Base-by-base conservation (phyloP, 1,140 invertebrate species). In the Nasonia vitripennis region DNA sequence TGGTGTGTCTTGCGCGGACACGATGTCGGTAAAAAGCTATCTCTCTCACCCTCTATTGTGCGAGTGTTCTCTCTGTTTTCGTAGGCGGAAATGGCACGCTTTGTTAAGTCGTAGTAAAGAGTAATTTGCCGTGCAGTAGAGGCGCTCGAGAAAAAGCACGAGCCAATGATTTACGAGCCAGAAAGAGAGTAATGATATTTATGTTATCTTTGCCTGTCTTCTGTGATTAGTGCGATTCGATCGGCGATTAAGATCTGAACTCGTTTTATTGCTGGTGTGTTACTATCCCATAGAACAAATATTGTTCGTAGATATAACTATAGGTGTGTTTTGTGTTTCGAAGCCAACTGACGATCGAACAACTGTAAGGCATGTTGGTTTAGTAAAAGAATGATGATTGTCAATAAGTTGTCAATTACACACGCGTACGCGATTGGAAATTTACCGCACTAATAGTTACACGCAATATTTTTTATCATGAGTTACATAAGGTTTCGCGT, bases 111-210 rank as follows among this genome's bases (percentile, higher is more conserved):
- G n/a, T 23, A 34, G 17, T 12, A 67, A 68, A 80, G 78, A 51
- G 17, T 68, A 23, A 80, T 80, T 80, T 80, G 78, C 78, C 34
- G 27, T 1, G 45, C 11, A n/a, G 5, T 37, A n/a, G 20, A 45
- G 41, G 77, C 48, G n/a, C n/a, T 78, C 3, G n/a, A 37, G 51
- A 78, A 48, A 78, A 78, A 78, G 62, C 77, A 2, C 41, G 62
- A 41, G n/a, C 78, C 12, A 37, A 31, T 20, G 78, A 80, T 80
- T 80, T 80, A 80, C 78, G 78, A 80, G 48, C 14, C 20, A 31
- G 48, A 23, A 31, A 62, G n/a, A 37, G 20, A n/a, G 37, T 80
- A 67, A 80, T 34, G 78, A 80, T 80, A 80, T 80, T 68, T 80
- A 80, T 80, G 78, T 67, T 17, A 5, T 10, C 78, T 80, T 68